phyloP scores from a whole-genome alignment of 2,888 invertebrate species.

The Acanthopleura granulata region DNA sequence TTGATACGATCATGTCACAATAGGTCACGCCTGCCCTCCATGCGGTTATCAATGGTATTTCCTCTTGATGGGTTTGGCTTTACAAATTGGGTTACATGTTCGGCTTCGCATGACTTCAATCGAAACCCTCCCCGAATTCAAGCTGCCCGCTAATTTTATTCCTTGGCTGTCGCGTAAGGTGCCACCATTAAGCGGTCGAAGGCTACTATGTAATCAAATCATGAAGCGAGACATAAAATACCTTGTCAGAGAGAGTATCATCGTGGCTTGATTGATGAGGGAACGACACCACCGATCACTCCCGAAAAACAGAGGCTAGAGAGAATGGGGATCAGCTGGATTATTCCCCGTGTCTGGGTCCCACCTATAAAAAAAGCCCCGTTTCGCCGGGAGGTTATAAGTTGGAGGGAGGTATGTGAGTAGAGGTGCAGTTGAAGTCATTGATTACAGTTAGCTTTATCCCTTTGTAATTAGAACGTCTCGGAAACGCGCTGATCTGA shows the following conservation, averaged over 20 bases:
- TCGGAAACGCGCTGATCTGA: no score
- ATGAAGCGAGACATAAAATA: constrained; percentile 17
- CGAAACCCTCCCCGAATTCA: constrained; percentile 6
- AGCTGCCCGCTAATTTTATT: constrained; percentile 3
- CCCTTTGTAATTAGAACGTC: no score
- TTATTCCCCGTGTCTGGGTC: no score
- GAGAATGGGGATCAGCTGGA: no score
- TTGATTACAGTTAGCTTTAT: no score
- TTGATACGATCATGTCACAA: constrained; percentile 9
- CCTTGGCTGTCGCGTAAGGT: constrained; percentile 12
- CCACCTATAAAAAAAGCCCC: no score
- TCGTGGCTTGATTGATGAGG: constrained; percentile 13
- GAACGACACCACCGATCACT: neutral
- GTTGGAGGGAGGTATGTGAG: no score
- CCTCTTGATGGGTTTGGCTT: neutral
- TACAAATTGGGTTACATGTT: constrained; percentile 17
- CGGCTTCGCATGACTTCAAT: neutral
- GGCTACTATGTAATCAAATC: constrained; percentile 17
- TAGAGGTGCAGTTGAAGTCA: no score
- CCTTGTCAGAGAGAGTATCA: constrained; percentile 9
- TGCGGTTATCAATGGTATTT: neutral
- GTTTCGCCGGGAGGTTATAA: no score
- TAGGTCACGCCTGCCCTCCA: neutral
- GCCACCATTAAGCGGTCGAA: neutral
- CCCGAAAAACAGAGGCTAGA: no score